A percentile compares a stretch with the other conserved stretches of the same genome.
phyloP scores from a whole-genome alignment of 2,797 vertebrate species.

The Muscicapa comitata region DNA sequence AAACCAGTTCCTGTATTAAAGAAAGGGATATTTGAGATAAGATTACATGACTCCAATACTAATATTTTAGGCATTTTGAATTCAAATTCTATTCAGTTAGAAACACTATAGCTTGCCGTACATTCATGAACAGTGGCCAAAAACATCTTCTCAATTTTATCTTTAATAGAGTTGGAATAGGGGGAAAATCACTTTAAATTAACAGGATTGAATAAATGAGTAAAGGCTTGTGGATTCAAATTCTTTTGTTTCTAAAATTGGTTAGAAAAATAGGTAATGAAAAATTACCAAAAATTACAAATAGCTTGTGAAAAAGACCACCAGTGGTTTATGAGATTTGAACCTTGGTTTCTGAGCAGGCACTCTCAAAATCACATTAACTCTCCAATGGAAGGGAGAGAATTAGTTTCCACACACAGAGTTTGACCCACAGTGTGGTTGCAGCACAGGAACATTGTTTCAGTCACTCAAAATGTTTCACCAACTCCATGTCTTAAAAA shows the following conservation, averaged over 20 bases:
- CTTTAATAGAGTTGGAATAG: not conserved
- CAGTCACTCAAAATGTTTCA: not conserved
- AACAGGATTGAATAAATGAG: not conserved
- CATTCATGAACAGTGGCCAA: not conserved
- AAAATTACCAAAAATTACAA: not conserved
- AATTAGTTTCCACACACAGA: not conserved
- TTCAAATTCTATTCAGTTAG: not conserved
- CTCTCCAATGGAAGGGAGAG: not conserved
- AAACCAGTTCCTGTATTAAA: not conserved
- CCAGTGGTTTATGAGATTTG: not conserved
- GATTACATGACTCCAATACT: not conserved
- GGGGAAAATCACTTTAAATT: not conserved
- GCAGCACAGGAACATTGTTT: not conserved
- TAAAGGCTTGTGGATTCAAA: not conserved
- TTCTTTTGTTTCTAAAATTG: not conserved
- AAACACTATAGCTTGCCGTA: not conserved
- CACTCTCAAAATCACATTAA: not conserved
- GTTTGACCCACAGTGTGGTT: not conserved
- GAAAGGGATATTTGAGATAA: not conserved
- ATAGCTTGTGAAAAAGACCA: not conserved
- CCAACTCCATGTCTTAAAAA: not conserved
- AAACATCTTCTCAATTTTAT: not conserved
- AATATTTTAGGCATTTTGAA: not conserved
- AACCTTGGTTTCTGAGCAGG: not conserved
- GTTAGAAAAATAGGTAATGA: not conserved